Conservation (phyloP, 2,113 vertebrate species). For the Erythrocercus mccallii region DNA sequence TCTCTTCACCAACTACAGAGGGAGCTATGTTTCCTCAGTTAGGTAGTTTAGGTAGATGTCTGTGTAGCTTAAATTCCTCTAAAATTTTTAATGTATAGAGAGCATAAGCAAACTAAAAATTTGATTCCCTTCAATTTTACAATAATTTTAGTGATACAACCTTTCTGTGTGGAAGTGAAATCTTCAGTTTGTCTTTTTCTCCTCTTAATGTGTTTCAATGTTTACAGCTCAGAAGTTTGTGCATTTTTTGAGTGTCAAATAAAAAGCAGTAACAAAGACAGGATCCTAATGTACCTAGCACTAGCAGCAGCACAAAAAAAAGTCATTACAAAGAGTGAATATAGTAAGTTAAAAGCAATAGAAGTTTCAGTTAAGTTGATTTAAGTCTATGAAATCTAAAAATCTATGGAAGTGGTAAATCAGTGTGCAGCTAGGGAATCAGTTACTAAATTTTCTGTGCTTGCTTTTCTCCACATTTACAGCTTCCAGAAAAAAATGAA, state of each 20-base stretch:
- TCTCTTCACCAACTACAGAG: conserved; percentile 43
- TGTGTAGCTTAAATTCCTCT: neutral
- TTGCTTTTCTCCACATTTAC: neutral
- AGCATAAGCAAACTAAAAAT: neutral
- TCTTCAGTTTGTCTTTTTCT: neutral
- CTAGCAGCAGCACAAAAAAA: neutral
- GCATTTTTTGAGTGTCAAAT: neutral
- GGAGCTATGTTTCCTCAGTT: conserved; percentile 41
- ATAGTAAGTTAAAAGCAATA: neutral
- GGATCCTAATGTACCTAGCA: neutral
- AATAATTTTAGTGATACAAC: neutral
- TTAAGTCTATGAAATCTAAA: neutral
- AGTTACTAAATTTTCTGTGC: neutral
- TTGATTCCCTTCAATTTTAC: neutral
- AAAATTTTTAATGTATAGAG: neutral
- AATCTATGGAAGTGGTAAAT: neutral
- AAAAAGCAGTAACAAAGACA: neutral
- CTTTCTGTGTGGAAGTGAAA: neutral
- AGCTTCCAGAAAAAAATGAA: neutral
- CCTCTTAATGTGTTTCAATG: neutral
- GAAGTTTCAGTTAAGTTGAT: neutral
- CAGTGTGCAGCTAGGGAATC: neutral
- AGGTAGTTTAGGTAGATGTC: neutral
- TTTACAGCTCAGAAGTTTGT: neutral
- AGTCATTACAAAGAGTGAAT: neutral